A percentile compares a stretch with the other conserved stretches of the same genome.
Conservation (phyloP, 2,888 invertebrate genomes). For the Dryococelus australis region DNA sequence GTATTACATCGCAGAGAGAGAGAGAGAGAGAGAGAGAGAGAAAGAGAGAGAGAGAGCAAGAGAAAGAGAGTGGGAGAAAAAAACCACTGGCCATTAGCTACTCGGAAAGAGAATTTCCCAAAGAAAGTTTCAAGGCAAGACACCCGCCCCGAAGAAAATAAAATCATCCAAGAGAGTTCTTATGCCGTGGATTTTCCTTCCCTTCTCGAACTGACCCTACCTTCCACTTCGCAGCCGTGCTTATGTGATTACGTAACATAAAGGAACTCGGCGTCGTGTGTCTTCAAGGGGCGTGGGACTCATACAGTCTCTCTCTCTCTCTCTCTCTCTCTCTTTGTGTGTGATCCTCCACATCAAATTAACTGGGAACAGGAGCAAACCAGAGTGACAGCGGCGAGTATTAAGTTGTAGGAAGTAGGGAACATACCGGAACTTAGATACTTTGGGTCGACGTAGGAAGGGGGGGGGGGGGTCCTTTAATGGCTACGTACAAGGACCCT, state of each 20-base stretch:
- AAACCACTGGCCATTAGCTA: neutral
- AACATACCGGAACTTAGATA: neutral
- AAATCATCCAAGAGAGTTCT: too few relatives aligned
- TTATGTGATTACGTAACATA: neutral
- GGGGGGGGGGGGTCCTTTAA: neutral
- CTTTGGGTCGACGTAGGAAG: neutral
- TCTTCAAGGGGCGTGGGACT: too few relatives aligned
- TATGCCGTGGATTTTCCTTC: too few relatives aligned
- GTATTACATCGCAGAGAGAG: too few relatives aligned
- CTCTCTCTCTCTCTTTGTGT: neutral
- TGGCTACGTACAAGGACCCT: constrained; percentile 16
- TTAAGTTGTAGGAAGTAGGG: constrained; percentile 4
- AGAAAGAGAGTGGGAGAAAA: too few relatives aligned
- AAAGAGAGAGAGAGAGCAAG: too few relatives aligned
- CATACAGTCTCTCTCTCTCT: neutral
- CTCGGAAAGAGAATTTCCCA: neutral
- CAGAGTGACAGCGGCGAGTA: constrained; percentile 18
- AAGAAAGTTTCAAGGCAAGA: neutral
- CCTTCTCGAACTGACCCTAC: too few relatives aligned
- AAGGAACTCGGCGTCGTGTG: neutral
- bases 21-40: too few relatives aligned
- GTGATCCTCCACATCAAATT: constrained; percentile 19
- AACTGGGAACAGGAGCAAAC: constrained; percentile 4
- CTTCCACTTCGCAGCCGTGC: neutral
- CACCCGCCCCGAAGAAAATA: too few relatives aligned